Evolutionary conservation across 2,797 vertebrate genomes (phyloP), one percentile per base, ranked within the genome.

Genomic region (Vireo griseus): DNA sequence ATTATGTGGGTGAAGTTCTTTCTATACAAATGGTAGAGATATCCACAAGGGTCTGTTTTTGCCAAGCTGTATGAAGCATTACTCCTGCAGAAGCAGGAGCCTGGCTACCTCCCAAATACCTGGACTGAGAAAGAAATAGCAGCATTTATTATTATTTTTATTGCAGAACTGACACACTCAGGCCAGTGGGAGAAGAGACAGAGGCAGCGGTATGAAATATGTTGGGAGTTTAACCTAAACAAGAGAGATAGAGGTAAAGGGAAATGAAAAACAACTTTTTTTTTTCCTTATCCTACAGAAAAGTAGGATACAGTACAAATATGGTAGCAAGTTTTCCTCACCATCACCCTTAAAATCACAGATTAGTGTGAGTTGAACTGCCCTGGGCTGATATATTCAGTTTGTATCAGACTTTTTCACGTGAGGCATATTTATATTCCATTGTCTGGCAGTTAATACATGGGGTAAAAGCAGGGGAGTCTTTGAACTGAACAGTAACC

Each of bases 1-100:
- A 40, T 78, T 84, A 57, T 72, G 68, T 91, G 82, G 58, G 58
- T 81, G 92, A 92, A 81, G 66, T 65, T 78, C 78, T 78, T 96
- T 92, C 91, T 90, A 31, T 18, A 48, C 54, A 75, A 79, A 54
- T 33, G 73, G 54, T 9, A 42, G 57, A 92, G 51, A 86, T 45
- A 62, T 25, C 79, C 85, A 75, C 85, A 48, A 58, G 73, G 47
- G 31, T 55, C 79, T 86, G 42, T 18, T 84, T 54, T 78, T 95
- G 94, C 73, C 82, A 86, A 95, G 45, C n/a, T 81, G 8, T 4
- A 58, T 35, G 73, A 81, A 83, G 62, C 52, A 71, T 62, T 76
- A 50, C n/a, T 94, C 35, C 45, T 59, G 78, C 75, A 72, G 73
- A 78, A 75, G 29, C 5, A 5, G 28, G 39, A 90, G 72, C 52